Percentiles rank a stretch among this genome's conserved stretches.
phyloP scores from a whole-genome alignment of 2,888 invertebrate genomes.

The Agriopis marginaria region DNA sequence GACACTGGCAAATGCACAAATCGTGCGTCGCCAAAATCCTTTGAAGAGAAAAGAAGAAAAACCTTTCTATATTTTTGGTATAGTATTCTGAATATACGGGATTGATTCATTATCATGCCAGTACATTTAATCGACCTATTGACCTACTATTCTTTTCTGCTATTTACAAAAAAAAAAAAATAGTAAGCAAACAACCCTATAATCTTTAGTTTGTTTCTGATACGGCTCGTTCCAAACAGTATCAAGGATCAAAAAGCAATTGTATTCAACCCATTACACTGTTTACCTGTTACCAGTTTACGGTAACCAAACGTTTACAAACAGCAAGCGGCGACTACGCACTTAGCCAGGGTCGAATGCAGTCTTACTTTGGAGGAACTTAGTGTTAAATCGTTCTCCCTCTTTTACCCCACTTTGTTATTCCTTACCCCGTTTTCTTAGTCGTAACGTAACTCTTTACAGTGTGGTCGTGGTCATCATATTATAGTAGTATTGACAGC shows the following conservation, averaged over 20 bases:
- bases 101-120: background rate
- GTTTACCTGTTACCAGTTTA: slow-evolving; percentile 21
- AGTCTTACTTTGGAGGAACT: background rate
- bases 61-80: too few species aligned
- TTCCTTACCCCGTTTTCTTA: too few species aligned
- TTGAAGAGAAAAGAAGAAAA: too few species aligned
- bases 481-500: too few species aligned
- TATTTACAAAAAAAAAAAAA: slow-evolving; percentile 23
- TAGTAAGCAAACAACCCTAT: slow-evolving; percentile 36
- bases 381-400: too few species aligned
- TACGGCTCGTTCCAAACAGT: slow-evolving; percentile 39
- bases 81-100: too few species aligned
- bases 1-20: too few species aligned
- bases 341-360: background rate
- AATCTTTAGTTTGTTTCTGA: slow-evolving; percentile 37
- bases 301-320: slow-evolving; percentile 3
- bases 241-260: slow-evolving; percentile 45
- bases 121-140: background rate
- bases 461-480: too few species aligned
- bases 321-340: slow-evolving; percentile 3
- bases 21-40: too few species aligned
- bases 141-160: background rate
- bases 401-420: too few species aligned
- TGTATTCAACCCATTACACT: slow-evolving; percentile 42
- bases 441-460: too few species aligned